These are phyloP conservation scores for Pan troglodytes DNA, from an alignment of 2,113 vertebrate species.

Conservation along the genomic window NHGRI_mPanTro3-v2.1_pri NC_072403.2:24695001-24695500, in stretches of 20 bases:
- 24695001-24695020: neutral
- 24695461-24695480: neutral
- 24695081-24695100: neutral
- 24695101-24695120: neutral
- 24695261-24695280: neutral
- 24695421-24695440: neutral
- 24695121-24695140: neutral
- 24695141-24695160: neutral
- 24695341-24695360: neutral
- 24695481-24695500: neutral
- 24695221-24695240: neutral
- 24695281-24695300: neutral
- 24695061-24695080: neutral
- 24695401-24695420: neutral
- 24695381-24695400: neutral
- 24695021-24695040: neutral
- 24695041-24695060: neutral
- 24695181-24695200: neutral
- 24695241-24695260: neutral
- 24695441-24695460: neutral
- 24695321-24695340: neutral
- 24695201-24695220: neutral
- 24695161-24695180: neutral
- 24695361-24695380: neutral
- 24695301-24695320: neutral